Conservation (phyloP, 2,797 vertebrate genomes). For the Tarsius wallacei region DNA sequence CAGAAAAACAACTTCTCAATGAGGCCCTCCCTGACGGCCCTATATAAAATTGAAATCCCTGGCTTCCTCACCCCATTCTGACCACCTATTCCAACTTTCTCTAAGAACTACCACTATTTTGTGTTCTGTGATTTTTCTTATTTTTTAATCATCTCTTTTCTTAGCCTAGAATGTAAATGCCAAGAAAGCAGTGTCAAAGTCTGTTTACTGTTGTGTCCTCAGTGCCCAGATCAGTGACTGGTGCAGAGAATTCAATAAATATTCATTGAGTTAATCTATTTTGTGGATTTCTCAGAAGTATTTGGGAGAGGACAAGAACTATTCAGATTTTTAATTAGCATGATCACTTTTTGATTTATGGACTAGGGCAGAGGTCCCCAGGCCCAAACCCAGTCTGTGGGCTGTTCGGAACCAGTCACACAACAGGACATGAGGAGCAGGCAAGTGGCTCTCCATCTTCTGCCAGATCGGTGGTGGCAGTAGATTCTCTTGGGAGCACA, state of each 20-base stretch:
- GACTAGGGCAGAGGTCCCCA: neutral
- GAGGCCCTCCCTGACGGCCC: neutral
- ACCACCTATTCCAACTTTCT: neutral
- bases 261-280: conserved; percentile 1
- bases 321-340: conserved; percentile 39
- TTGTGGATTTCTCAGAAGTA: conserved; percentile 18
- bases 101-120: neutral
- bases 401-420: too few relatives aligned
- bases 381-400: too few relatives aligned
- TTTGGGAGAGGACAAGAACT: neutral
- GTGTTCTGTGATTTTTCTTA: neutral
- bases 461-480: too few relatives aligned
- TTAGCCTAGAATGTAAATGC: neutral
- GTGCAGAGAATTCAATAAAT: neutral
- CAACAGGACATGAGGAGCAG: too few relatives aligned
- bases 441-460: too few relatives aligned
- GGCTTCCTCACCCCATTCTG: rapidly evolving
- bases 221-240: neutral
- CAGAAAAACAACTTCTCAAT: neutral
- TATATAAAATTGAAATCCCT: neutral
- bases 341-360: neutral
- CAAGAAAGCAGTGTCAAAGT: neutral
- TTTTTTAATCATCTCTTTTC: neutral
- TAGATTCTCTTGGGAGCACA: too few relatives aligned
- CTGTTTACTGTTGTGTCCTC: neutral